These are phyloP conservation scores for Dasysyrphus albostriatus DNA, from an alignment of 2,888 invertebrate species.

Conservation along the genomic window DNA sequence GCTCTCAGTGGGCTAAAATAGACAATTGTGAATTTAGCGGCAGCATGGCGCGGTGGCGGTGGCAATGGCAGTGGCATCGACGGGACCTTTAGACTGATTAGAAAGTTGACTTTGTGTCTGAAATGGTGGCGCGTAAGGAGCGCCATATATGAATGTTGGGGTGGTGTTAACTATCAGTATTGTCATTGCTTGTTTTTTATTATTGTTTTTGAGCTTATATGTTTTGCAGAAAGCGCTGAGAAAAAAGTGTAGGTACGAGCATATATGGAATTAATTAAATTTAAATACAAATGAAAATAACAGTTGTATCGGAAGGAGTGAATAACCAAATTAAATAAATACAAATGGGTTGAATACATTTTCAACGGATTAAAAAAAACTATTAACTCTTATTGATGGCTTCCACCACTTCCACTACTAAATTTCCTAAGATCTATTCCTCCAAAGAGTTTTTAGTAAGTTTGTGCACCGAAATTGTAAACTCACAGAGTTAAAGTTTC, in stretches of 20 bases:
- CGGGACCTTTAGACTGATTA: slow-evolving; percentile 70
- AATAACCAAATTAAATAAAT: background rate
- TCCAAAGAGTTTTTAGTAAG: too few relatives aligned
- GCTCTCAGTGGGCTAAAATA: slow-evolving; percentile 25
- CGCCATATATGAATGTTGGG: slow-evolving; percentile 54
- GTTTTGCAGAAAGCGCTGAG: background rate
- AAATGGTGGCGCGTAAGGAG: slow-evolving; percentile 65
- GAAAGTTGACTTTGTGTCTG: slow-evolving; percentile 61
- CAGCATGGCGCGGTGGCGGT: background rate
- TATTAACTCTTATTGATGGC: too few relatives aligned
- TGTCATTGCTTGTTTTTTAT: slow-evolving; percentile 13
- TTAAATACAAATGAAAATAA: background rate
- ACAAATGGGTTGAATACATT: too few relatives aligned
- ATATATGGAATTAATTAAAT: slow-evolving; percentile 29
- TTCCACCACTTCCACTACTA: too few relatives aligned
- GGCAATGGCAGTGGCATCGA: slow-evolving; percentile 26
- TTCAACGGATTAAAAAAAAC: too few relatives aligned
- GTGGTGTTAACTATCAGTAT: slow-evolving; percentile 32
- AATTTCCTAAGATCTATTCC: too few relatives aligned
- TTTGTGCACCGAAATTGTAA: too few relatives aligned
- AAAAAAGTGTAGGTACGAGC: background rate
- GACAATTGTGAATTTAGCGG: slow-evolving; percentile 47
- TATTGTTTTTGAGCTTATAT: background rate
- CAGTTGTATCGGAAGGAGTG: background rate
- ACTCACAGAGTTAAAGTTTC: too few relatives aligned